A percentile compares a stretch with the other conserved stretches of the same genome.
These are phyloP conservation scores for Drosophila subobscura DNA, from an alignment of 1,140 invertebrate genomes.

Conservation along the genomic window DNA sequence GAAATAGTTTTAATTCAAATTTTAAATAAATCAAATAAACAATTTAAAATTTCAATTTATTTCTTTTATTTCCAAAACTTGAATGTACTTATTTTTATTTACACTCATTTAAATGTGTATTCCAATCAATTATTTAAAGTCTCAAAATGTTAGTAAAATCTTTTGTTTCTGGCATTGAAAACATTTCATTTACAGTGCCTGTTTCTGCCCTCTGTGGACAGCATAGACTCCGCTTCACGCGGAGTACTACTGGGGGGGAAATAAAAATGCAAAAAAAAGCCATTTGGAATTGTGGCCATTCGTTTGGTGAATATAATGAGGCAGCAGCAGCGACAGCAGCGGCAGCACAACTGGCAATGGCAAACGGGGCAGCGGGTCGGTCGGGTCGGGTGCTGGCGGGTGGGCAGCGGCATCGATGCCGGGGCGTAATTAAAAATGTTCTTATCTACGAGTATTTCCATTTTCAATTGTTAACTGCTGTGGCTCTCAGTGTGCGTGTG, in stretches of 20 bases:
- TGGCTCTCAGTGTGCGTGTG: constrained; percentile 16
- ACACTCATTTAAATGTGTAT: no score
- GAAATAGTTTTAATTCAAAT: no score
- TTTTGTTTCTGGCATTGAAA: no score
- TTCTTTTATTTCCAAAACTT: no score
- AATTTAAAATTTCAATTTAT: no score
- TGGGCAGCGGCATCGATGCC: constrained; percentile 26
- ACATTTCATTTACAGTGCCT: no score
- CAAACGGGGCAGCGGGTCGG: not conserved
- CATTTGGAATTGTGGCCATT: constrained; percentile 6
- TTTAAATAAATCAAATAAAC: no score
- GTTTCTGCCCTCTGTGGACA: not conserved
- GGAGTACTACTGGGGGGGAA: constrained; percentile 11
- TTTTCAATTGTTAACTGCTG: constrained; percentile 78
- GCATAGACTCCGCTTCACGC: not conserved
- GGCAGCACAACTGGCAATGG: not conserved
- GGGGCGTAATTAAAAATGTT: constrained; percentile 67
- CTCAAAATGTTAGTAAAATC: no score
- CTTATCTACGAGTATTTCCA: constrained; percentile 54
- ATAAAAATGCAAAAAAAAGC: constrained; percentile 17
- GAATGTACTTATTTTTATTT: no score
- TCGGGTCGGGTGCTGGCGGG: not conserved
- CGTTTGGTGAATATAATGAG: not conserved
- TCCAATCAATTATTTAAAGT: no score
- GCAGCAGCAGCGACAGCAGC: no score